Conservation (phyloP, 2,888 invertebrate species). For the Cryptus viduatorius region DNA sequence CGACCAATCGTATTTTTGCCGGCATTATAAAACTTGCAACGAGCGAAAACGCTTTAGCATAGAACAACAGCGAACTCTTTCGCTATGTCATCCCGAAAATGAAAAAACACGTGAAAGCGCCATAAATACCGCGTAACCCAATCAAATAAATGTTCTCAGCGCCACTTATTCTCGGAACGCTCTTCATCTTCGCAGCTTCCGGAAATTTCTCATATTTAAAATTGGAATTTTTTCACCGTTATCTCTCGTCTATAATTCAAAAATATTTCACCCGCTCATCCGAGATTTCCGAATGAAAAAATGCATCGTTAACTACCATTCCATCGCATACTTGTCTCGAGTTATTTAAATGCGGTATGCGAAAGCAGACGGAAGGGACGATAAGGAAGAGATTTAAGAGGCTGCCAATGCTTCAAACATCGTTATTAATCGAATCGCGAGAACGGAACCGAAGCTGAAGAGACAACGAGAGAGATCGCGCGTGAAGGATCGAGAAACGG, state of each 20-base stretch:
- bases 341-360: not conserved
- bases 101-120: no score
- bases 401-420: not conserved
- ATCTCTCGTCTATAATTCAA: not conserved
- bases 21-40: no score
- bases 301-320: not conserved
- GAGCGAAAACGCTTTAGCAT: no score
- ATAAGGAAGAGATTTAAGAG: not conserved
- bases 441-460: not conserved
- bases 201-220: no score
- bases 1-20: constrained; percentile 26
- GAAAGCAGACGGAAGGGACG: not conserved
- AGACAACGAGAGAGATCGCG: not conserved
- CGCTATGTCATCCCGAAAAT: no score
- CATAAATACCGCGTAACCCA: no score
- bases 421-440: constrained; percentile 21
- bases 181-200: no score
- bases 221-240: not conserved
- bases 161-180: no score
- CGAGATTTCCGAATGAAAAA: not conserved
- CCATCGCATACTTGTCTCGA: constrained; percentile 2
- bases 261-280: not conserved
- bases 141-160: no score
- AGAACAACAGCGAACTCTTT: no score
- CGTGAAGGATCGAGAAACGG: constrained; percentile 6